Percentiles rank a stretch among this genome's conserved stretches.
phyloP scores from a whole-genome alignment of 2,797 vertebrate genomes.

The Sebastiscus albofasciatus region DNA sequence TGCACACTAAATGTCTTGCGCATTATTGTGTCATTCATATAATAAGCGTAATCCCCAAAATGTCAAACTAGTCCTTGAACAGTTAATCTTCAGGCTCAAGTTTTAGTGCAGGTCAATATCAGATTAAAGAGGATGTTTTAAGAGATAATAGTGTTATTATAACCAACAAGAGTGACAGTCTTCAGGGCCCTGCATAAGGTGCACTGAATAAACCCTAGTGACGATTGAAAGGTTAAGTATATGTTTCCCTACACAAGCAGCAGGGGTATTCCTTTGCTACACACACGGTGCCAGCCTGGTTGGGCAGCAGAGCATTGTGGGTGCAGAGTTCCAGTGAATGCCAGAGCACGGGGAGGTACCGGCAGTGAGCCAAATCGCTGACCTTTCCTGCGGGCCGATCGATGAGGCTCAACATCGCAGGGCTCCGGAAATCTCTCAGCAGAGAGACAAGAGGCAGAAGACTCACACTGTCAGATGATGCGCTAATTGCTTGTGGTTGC shows the following conservation, averaged over 20 bases:
- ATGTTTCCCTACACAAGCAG: constrained; percentile 3
- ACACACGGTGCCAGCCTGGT: constrained; percentile 9
- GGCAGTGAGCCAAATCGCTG: constrained; percentile 64
- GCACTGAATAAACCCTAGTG: neutral
- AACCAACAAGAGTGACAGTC: neutral
- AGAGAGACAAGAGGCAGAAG: constrained; percentile 69
- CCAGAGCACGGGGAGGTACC: constrained; percentile 53
- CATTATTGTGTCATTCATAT: too few species aligned
- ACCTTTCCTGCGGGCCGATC: constrained; percentile 81
- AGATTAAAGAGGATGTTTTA: neutral
- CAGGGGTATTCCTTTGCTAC: neutral
- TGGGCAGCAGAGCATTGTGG: constrained; percentile 31
- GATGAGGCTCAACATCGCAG: constrained; percentile 76
- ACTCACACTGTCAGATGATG: constrained; percentile 72
- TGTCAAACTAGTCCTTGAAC: neutral
- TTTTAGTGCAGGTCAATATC: neutral
- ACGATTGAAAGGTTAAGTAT: constrained; percentile 3
- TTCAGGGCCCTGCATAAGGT: neutral
- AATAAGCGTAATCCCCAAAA: neutral
- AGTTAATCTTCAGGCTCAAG: neutral
- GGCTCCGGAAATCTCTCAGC: constrained; percentile 79
- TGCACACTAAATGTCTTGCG: too few species aligned
- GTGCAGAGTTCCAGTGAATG: constrained; percentile 51
- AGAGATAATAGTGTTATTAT: neutral
- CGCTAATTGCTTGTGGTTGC: constrained; percentile 78